Base-by-base conservation (phyloP, 2,113 vertebrate genomes). In the Tragelaphus scriptus region DNA sequence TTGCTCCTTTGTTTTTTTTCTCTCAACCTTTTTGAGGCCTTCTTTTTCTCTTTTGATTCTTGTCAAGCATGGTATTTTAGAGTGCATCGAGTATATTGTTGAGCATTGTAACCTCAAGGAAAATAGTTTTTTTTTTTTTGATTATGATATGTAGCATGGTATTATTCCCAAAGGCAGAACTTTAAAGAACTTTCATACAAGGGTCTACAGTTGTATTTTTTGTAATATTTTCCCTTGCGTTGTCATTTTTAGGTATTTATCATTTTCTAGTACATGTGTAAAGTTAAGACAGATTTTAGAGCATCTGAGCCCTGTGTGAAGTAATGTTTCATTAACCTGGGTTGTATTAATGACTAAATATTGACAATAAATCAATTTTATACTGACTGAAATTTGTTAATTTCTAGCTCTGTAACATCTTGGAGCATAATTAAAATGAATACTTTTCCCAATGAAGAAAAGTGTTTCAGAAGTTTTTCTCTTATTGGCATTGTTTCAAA, bases 321-420 rank as follows among this genome's bases (percentile, higher is more conserved):
- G 5, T 96, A 94, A 97, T 95, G 85, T 97, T 98, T 97, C 16
- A 53, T 97, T 98, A 98, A 91, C 81, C 55, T 80, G 63, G 63
- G 71, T 61, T 58, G 90, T 96, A 88, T 95, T 95, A 89, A 90
- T 98, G 88, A 97, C 96, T 97, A 85, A 94, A 97, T 91, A 95
- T 87, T 56, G 92, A 98, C 95, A 97, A 95, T 98, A 98, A 96
- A 98, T 97, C 91, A 97, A 56, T 98, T 98, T 98, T 98, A 93
- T 98, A 96, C 80, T 96, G 97, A 98, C 91, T 97, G 51, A 77
- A 95, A 96, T 97, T 98, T 97, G 81, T 97, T 97, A 3, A 44
- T 98, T 95, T 97, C 93, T 98, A 97, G 94, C 88, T 89, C 90
- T 98, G 91, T 98, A 96, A 98, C 86, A 98, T 94, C 97, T 98